Evolutionary conservation across 1,140 invertebrate species (phyloP).

Genomic region (Planococcus citri): DNA sequence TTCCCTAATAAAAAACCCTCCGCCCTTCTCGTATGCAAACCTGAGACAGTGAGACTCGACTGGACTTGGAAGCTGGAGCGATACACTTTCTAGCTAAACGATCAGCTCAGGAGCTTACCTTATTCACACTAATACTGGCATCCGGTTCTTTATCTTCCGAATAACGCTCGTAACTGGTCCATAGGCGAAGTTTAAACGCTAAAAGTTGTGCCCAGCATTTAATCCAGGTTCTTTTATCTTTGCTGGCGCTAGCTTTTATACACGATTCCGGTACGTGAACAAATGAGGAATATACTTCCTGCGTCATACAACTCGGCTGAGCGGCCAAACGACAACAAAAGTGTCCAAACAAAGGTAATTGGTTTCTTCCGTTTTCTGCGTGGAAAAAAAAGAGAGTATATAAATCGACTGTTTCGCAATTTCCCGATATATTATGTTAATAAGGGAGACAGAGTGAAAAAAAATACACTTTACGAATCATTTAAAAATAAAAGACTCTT

Average conservation of each 20-base stretch:
- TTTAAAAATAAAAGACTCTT: constrained; percentile 12
- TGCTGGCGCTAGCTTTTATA: not conserved
- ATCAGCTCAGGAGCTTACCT: not conserved
- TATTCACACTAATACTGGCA: not conserved
- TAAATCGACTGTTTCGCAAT: not conserved
- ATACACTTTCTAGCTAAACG: no score
- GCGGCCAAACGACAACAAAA: constrained; percentile 59
- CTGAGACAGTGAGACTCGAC: no score
- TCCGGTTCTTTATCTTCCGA: not conserved
- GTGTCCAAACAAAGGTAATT: constrained; percentile 56
- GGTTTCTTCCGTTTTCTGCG: constrained; percentile 40
- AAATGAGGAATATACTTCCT: constrained; percentile 41
- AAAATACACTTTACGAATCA: not conserved
- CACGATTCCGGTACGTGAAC: constrained; percentile 31
- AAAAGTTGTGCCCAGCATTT: constrained; percentile 14
- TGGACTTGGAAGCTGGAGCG: no score
- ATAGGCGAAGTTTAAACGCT: not conserved
- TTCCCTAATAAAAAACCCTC: no score
- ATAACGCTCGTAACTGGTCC: not conserved
- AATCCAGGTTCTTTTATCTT: not conserved
- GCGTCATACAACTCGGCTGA: constrained; percentile 46
- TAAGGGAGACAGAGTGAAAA: not conserved
- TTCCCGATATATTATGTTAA: not conserved
- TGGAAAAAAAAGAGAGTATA: constrained; percentile 21
- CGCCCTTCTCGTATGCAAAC: not conserved